phyloP scores from a whole-genome alignment of 2,797 vertebrate species.

The Betta splendens region DNA sequence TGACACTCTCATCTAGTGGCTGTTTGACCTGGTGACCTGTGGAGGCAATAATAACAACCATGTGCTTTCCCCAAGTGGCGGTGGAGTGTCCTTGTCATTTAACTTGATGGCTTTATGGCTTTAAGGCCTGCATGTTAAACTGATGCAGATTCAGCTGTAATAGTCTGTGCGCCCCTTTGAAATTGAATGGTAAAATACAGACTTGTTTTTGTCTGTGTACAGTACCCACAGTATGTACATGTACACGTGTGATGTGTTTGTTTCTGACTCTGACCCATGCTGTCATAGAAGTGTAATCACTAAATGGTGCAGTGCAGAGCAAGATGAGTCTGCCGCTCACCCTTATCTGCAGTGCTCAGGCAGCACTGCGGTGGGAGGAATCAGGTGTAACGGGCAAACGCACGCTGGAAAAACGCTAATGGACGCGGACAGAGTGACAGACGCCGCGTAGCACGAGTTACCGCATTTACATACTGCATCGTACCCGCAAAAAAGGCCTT shows the following conservation, averaged over 20 bases:
- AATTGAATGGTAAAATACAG: not conserved
- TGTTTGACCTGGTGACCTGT: not conserved
- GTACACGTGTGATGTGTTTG: conserved; percentile 7
- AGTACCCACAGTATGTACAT: not conserved
- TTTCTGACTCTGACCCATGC: conserved; percentile 15
- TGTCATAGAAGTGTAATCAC: conserved; percentile 8
- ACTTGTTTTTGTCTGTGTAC: not conserved
- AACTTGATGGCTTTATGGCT: not conserved
- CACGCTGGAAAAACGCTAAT: not conserved
- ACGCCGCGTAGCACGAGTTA: conserved; percentile 1
- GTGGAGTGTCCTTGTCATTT: not conserved
- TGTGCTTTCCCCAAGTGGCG: not conserved
- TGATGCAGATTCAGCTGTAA: not conserved
- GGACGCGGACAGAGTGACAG: not conserved
- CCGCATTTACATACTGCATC: conserved; percentile 45
- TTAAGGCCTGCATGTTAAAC: not conserved
- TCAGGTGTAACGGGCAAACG: conserved; percentile 11
- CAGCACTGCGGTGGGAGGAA: conserved; percentile 27
- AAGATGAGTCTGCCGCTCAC: conserved; percentile 40
- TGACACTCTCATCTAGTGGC: not conserved
- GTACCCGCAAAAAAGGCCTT: conserved; percentile 30
- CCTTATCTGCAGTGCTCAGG: conserved; percentile 56
- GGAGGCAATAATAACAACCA: not conserved
- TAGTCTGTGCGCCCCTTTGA: not conserved
- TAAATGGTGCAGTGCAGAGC: conserved; percentile 22